A percentile compares a stretch with the other conserved stretches of the same genome.
Evolutionary conservation across 2,797 vertebrate species (phyloP).

Genomic region (Caiman crocodilus): DNA sequence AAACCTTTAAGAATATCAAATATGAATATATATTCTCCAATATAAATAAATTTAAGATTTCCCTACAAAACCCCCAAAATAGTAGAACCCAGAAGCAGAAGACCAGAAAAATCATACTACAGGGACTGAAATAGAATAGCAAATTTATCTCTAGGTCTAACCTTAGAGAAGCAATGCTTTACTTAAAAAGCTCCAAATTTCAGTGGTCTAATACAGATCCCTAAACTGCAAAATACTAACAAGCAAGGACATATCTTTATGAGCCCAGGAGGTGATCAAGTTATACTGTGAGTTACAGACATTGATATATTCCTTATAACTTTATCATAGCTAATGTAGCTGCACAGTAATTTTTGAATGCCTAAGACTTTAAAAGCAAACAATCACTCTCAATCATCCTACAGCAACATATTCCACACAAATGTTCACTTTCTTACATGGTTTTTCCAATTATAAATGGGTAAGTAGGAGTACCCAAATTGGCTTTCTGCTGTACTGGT

Average conservation of each 20-base stretch:
- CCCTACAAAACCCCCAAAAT: background rate
- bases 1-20: background rate
- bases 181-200: too few species aligned
- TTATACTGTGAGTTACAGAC: rapidly evolving
- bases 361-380: background rate
- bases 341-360: background rate
- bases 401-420: background rate
- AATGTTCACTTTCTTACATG: background rate
- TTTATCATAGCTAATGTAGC: background rate
- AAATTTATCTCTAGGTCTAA: background rate
- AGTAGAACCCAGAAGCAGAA: background rate
- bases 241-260: background rate
- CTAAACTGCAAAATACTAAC: rapidly evolving
- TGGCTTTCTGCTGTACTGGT: constrained; percentile 7
- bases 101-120: background rate
- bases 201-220: too few species aligned
- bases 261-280: background rate
- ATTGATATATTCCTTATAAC: background rate
- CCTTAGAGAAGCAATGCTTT: background rate
- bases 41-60: background rate
- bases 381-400: background rate
- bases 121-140: background rate
- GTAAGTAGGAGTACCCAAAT: background rate
- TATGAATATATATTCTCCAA: background rate
- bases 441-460: background rate